Percentiles rank a stretch among this genome's conserved stretches.
These are phyloP conservation scores for Hypotaenidia okinawae DNA, from an alignment of 2,797 vertebrate species.

Conservation along the genomic window DNA sequence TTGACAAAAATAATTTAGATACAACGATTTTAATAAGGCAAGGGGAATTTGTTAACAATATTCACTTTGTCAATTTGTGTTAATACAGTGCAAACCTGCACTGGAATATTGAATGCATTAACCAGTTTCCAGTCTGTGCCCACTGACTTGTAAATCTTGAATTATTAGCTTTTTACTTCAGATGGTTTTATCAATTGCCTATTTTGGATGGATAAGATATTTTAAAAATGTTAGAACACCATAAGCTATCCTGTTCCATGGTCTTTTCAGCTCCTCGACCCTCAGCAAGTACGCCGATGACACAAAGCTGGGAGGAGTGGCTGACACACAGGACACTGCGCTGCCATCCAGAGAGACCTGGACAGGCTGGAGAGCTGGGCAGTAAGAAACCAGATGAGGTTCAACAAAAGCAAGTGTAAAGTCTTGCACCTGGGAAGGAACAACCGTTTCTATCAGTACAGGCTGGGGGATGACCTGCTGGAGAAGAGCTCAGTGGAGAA, in stretches of 20 bases:
- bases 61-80: background rate
- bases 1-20: background rate
- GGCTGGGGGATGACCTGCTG: too few relatives aligned
- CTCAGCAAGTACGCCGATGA: too few relatives aligned
- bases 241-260: background rate
- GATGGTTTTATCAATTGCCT: background rate
- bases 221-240: background rate
- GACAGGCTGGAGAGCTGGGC: too few relatives aligned
- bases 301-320: too few relatives aligned
- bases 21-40: background rate
- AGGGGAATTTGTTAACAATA: background rate
- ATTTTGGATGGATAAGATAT: background rate
- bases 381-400: too few relatives aligned
- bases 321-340: too few relatives aligned
- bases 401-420: too few relatives aligned
- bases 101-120: constrained; percentile 8
- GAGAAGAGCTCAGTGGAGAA: too few relatives aligned
- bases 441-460: too few relatives aligned
- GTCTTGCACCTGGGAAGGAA: too few relatives aligned
- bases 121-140: background rate
- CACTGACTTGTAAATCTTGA: background rate
- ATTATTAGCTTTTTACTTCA: background rate
- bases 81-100: constrained; percentile 29
- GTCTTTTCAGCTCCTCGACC: background rate
- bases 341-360: too few relatives aligned